Percentiles rank a stretch among this genome's conserved stretches.
These are phyloP conservation scores for Pagetopsis macropterus DNA, from an alignment of 2,797 vertebrate species.

Conservation along the genomic window DNA sequence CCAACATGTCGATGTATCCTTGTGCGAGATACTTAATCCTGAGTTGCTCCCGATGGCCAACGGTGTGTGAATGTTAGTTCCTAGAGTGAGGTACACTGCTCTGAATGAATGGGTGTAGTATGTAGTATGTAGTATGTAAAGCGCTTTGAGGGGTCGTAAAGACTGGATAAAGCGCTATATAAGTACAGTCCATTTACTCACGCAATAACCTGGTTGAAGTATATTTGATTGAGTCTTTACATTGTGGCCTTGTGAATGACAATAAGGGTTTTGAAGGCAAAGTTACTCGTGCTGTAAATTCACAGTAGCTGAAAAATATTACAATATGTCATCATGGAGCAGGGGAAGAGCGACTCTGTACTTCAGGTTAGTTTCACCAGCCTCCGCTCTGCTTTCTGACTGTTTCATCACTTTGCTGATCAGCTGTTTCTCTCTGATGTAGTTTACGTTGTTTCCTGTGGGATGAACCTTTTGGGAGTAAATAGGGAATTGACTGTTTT, in stretches of 20 bases:
- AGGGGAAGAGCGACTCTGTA: slow-evolving; percentile 31
- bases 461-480: slow-evolving; percentile 37
- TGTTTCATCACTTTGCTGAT: slow-evolving; percentile 78
- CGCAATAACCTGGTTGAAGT: slow-evolving; percentile 6
- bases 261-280: background rate
- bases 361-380: slow-evolving; percentile 41
- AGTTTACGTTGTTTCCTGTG: slow-evolving; percentile 36
- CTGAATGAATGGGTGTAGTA: too few species aligned
- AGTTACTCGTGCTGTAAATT: slow-evolving; percentile 2
- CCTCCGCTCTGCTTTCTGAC: slow-evolving; percentile 58
- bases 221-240: slow-evolving; percentile 24
- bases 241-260: slow-evolving; percentile 1
- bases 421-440: slow-evolving; percentile 61
- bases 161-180: too few species aligned
- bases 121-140: too few species aligned
- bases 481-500: slow-evolving; percentile 11
- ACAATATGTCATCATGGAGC: slow-evolving; percentile 49
- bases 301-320: slow-evolving; percentile 4
- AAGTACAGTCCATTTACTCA: background rate
- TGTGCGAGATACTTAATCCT: too few species aligned
- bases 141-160: too few species aligned
- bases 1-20: too few species aligned
- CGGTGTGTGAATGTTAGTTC: too few species aligned
- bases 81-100: too few species aligned
- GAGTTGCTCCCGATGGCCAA: too few species aligned